phyloP scores from a whole-genome alignment of 2,797 vertebrate genomes.

The Xenops minutus region DNA sequence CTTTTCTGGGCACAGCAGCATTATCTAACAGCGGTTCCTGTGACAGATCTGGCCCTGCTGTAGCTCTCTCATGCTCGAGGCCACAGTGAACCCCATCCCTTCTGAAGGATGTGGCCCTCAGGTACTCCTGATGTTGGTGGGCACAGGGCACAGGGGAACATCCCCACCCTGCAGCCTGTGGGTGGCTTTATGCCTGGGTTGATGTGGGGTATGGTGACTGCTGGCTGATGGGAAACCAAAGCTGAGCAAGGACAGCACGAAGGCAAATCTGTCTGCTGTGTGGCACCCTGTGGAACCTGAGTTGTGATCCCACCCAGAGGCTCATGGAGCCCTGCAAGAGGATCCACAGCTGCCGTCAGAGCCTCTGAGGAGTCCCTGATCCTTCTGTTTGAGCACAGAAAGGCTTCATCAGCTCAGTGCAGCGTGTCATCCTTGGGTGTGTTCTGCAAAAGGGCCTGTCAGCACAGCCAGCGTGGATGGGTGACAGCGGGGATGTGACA shows the following conservation, averaged over 20 bases:
- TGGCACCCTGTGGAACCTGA: fast-evolving
- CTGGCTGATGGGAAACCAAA: not conserved
- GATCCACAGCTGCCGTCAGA: not conserved
- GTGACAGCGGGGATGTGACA: not conserved
- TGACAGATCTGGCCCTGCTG: not conserved
- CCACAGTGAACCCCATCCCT: not conserved
- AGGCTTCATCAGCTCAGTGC: not conserved
- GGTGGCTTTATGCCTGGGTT: not conserved
- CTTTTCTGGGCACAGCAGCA: not conserved
- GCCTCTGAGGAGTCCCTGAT: not conserved
- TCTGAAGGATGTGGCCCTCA: not conserved
- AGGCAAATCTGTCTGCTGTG: not conserved
- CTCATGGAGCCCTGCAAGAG: not conserved
- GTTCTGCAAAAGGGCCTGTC: not conserved
- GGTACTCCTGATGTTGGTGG: not conserved
- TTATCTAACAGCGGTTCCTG: not conserved
- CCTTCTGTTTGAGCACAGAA: not conserved
- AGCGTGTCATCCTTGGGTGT: fast-evolving
- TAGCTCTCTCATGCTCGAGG: not conserved
- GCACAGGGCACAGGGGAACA: not conserved
- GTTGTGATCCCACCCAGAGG: not conserved
- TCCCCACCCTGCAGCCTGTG: not conserved
- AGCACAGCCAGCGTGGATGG: not conserved
- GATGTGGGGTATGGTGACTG: fast-evolving
- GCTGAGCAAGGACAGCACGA: not conserved